Evolutionary conservation across 2,113 vertebrate genomes (phyloP), one percentile per base, ranked within the genome.

Genomic region (Edolisoma coerulescens): DNA sequence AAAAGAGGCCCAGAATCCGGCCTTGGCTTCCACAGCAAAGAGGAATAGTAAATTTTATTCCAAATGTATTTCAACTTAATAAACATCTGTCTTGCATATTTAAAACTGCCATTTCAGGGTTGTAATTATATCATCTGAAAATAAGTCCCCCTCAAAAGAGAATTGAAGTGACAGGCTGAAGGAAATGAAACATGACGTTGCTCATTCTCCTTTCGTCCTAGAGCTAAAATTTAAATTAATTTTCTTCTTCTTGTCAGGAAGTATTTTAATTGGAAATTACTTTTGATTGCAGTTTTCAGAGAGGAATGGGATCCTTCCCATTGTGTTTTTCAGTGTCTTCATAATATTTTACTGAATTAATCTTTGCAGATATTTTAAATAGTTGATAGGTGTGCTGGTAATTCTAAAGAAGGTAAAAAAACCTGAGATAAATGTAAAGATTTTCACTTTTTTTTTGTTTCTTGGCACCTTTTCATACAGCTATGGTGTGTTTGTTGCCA

Each of bases 211-310:
- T 95, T 92, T 93, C 52, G 5, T 97, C 95, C 95, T 96, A 59
- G 52, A 96, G 91, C 92, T 94, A 96, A 95, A 95, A 97, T 97
- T 96, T 94, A 96, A 97, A 97, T 97, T 97, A 96, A 97, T 97
- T 97, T 96, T 94, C 91, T 73, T 93, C 93, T 84, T 95, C 95
- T 90, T 94, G 86, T 96, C 88, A 90, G 91, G 77, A 96, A 94
- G 93, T 96, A 95, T 97, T 97, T 97, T 97, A 97, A 98, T 97
- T 97, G 94, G 95, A 97, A 97, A 97, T 95, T 96, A 97, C 90
- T 97, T 97, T 88, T 95, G 83, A 96, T 97, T 97, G 93, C 88
- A 63, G 70, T 89, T 95, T 95, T 85, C 57, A 86, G 81, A 68
- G 49, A 84, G 54, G 28, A 89, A 64, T 63, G 63, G 39, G 33